A percentile compares a stretch with the other conserved stretches of the same genome.
These are phyloP conservation scores for Triops cancriformis DNA, from an alignment of 1,140 invertebrate genomes.

Conservation along the genomic window DNA sequence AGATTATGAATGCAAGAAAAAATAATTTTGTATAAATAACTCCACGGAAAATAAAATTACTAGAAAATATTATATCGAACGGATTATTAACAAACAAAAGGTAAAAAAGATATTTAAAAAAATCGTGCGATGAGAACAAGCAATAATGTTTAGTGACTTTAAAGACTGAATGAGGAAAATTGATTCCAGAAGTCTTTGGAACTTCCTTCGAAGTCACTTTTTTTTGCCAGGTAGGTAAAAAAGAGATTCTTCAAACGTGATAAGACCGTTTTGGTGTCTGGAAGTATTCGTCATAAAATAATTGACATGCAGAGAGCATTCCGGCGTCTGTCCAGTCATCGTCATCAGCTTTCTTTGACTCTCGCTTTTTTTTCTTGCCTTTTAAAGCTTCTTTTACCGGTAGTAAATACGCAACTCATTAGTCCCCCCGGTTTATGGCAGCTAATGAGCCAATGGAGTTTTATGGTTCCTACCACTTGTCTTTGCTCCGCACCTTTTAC, in stretches of 20 bases:
- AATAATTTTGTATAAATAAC: no score
- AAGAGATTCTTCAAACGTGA: not conserved
- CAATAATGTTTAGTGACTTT: not conserved
- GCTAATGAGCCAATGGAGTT: not conserved
- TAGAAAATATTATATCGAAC: no score
- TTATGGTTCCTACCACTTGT: not conserved
- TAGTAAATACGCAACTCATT: not conserved
- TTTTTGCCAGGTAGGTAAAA: not conserved
- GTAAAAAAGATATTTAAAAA: no score
- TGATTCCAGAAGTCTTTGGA: not conserved
- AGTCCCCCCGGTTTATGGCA: not conserved
- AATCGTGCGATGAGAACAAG: no score
- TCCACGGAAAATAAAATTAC: no score
- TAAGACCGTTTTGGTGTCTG: not conserved
- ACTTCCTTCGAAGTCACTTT: not conserved
- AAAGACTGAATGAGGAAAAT: not conserved
- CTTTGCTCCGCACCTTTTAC: not conserved
- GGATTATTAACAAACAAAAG: no score
- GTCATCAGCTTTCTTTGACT: not conserved
- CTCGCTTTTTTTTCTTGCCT: not conserved
- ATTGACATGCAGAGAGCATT: constrained; percentile 5
- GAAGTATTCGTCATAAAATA: constrained; percentile 7
- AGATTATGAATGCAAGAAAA: no score
- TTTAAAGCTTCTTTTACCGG: not conserved
- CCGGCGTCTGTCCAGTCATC: not conserved